phyloP scores from a whole-genome alignment of 2,797 vertebrate genomes.

The Gymnocypris eckloni region DNA sequence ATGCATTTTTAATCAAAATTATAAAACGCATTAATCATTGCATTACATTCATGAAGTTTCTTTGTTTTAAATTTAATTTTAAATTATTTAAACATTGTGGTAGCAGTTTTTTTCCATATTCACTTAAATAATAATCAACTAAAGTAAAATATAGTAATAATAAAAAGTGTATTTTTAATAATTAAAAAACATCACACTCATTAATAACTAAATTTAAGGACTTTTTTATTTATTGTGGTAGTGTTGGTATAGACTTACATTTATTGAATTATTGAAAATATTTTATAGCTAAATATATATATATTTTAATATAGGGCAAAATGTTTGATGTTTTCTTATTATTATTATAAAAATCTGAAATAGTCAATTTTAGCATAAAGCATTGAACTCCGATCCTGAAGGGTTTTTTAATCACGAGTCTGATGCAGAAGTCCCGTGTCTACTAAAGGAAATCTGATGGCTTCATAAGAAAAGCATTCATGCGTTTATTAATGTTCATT shows the following conservation, averaged over 20 bases:
- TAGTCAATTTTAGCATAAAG: too few species aligned
- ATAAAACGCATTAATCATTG: neutral
- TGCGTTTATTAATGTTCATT: neutral
- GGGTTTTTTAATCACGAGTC: neutral
- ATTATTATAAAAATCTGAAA: too few species aligned
- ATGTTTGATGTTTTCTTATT: too few species aligned
- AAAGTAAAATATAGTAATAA: neutral
- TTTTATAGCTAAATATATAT: too few species aligned
- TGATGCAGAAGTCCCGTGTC: neutral
- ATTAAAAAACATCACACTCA: neutral
- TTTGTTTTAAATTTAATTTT: neutral
- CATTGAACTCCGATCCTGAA: too few species aligned
- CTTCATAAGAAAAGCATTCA: neutral
- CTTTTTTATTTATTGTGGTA: too few species aligned
- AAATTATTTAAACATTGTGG: neutral
- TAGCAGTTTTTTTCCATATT: neutral
- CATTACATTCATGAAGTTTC: neutral
- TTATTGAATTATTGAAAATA: too few species aligned
- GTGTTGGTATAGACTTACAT: too few species aligned
- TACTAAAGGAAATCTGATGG: neutral
- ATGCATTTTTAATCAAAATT: neutral
- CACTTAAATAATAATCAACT: neutral
- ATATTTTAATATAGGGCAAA: too few species aligned
- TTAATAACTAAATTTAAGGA: neutral
- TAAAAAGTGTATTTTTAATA: too few species aligned